phyloP scores from a whole-genome alignment of 2,888 invertebrate genomes.

The Tolmerus cingulatus region DNA sequence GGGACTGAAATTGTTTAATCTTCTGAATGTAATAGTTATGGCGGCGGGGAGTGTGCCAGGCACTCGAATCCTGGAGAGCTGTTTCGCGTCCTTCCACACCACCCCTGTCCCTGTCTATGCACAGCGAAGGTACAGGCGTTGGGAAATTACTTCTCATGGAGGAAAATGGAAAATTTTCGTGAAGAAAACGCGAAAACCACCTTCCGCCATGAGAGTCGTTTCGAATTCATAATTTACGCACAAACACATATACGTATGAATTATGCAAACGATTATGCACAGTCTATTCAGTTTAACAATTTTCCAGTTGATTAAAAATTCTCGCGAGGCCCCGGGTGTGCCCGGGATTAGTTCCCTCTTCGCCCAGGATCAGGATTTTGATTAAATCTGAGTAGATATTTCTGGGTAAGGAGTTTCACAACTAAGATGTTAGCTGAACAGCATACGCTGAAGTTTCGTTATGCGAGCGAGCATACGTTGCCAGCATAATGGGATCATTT shows the following conservation, averaged over 20 bases:
- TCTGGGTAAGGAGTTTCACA: not conserved
- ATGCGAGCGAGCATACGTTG: not conserved
- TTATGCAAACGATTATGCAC: slow-evolving; percentile 4
- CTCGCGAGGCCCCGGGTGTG: not conserved
- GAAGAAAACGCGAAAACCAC: slow-evolving; percentile 1
- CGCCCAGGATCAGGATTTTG: not conserved
- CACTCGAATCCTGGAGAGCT: not conserved
- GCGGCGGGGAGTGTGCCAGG: not conserved
- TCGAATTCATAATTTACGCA: slow-evolving; percentile 28
- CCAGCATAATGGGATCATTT: not conserved
- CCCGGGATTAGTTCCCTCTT: not conserved
- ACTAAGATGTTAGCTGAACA: not conserved
- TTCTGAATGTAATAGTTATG: slow-evolving; percentile 20
- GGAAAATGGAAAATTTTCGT: slow-evolving; percentile 7
- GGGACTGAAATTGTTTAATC: slow-evolving; percentile 35
- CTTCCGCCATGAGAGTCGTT: not conserved
- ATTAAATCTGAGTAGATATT: not conserved
- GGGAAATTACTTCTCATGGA: not conserved
- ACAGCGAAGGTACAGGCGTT: not conserved
- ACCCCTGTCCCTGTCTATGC: not conserved
- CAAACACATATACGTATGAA: not conserved
- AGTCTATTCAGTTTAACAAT: not conserved
- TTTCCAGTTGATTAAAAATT: slow-evolving; percentile 29
- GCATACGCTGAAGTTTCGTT: not conserved
- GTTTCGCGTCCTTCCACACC: not conserved